Conservation (phyloP, 2,888 invertebrate genomes). For the Mactromeris polynyma region DNA sequence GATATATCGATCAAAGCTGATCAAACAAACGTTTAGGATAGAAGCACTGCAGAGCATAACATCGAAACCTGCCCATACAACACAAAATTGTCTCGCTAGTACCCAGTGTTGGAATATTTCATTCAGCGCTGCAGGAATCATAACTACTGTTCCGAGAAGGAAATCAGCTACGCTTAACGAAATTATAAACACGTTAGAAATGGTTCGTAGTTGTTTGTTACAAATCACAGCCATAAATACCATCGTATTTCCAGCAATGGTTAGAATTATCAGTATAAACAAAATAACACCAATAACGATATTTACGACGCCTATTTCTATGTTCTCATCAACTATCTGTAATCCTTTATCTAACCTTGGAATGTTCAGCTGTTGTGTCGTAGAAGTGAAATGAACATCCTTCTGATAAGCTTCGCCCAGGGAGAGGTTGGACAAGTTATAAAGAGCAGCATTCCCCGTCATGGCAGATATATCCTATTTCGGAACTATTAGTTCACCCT, state of each 20-base stretch:
- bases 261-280: constrained; percentile 73
- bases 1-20: constrained; percentile 81
- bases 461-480: background rate
- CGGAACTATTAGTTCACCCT: background rate
- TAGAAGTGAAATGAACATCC: background rate
- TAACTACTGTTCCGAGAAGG: constrained; percentile 80
- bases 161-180: constrained; percentile 81
- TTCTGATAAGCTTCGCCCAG: background rate
- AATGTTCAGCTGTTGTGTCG: background rate
- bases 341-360: background rate
- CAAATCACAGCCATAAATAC: constrained; percentile 77
- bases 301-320: constrained; percentile 21
- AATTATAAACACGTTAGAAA: constrained; percentile 82
- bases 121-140: constrained; percentile 80
- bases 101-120: constrained; percentile 80
- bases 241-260: constrained; percentile 76
- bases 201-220: constrained; percentile 76
- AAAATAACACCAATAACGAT: constrained; percentile 71
- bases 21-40: constrained; percentile 81
- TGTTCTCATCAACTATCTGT: background rate
- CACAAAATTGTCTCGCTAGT: constrained; percentile 75
- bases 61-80: constrained; percentile 82
- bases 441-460: background rate
- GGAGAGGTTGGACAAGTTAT: background rate
- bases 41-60: constrained; percentile 83